Evolutionary conservation across 1,140 invertebrate genomes (phyloP), one percentile per base, ranked within the genome.

Genomic region (Diploscapter pachys): DNA sequence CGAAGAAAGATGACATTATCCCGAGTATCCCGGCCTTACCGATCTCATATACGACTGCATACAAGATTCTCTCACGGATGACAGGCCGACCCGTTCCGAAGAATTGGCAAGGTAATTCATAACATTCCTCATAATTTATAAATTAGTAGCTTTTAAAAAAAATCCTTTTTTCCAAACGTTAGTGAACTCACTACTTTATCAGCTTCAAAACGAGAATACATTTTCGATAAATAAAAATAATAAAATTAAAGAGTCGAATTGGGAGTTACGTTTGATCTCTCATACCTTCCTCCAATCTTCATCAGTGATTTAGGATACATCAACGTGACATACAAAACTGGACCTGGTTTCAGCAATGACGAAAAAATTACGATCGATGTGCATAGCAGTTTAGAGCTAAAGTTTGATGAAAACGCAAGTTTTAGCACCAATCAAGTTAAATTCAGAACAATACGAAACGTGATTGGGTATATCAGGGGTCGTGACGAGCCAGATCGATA

Each of bases 401-500:
- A 68, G 66, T 31, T 31, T 31, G 31, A 31, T 31, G 31, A 31
- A 31, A 31, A 31, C 1, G 31, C 31, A 31, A 31, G 31, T 31
- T 31, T 31, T 31, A 31, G 31, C 31, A 31, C 31, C 31, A 31
- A 31, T 31, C 31, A 31, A 31, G 31, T 31, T 31, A 31, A 31
- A 0, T 75, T 70, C 52, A 85, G 83, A 79, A 68, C 53, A 48
- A 78, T 85, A 59, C 79, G 73, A 56, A 80, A 80, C 70, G 69
- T 80, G 3, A 67, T 80, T 54, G 79, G 78, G 2, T 77, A 77
- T 66, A 71, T 80, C 48, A 51, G 61, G 4, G 79, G 79, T 4
- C 31, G 50, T n/a, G 74, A 77, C 11, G 78, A 80, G 52, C 73
- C 73, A 75, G 88, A 89, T 80, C 79, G 89, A 3, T 90, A 89